Conservation (phyloP, 2,797 vertebrate genomes). For the Falco novaeseelandiae region DNA sequence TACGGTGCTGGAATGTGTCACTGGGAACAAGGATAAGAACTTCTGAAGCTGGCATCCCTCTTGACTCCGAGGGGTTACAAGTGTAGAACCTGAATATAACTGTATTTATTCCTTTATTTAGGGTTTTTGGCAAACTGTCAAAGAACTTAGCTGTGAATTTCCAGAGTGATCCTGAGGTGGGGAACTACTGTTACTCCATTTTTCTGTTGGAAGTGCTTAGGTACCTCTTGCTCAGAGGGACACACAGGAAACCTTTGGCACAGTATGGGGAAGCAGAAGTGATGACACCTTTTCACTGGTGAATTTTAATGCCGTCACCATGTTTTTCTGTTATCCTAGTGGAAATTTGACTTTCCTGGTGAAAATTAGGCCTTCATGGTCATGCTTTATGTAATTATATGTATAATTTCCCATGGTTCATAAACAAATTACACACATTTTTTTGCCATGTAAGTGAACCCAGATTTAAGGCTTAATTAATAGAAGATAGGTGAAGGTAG, state of each 20-base stretch:
- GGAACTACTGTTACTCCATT: not conserved
- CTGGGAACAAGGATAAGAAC: not conserved
- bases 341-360: not conserved
- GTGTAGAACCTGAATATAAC: not conserved
- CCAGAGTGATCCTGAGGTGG: not conserved
- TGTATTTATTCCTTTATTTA: not conserved
- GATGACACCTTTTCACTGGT: not conserved
- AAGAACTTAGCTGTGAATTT: not conserved
- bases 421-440: not conserved
- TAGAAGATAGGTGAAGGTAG: not conserved
- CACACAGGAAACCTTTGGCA: not conserved
- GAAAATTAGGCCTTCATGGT: not conserved
- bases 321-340: not conserved
- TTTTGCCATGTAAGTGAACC: not conserved
- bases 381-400: not conserved
- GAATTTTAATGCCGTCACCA: not conserved
- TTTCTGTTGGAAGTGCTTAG: not conserved
- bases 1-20: not conserved
- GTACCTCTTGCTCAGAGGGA: not conserved
- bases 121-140: not conserved
- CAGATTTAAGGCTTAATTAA: constrained; percentile 29
- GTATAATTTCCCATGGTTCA: not conserved
- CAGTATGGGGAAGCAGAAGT: not conserved
- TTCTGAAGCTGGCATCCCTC: not conserved
- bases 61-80: not conserved